Percentiles rank a stretch among this genome's conserved stretches.
phyloP scores from a whole-genome alignment of 2,797 vertebrate species.

The Lepus oiostolus region DNA sequence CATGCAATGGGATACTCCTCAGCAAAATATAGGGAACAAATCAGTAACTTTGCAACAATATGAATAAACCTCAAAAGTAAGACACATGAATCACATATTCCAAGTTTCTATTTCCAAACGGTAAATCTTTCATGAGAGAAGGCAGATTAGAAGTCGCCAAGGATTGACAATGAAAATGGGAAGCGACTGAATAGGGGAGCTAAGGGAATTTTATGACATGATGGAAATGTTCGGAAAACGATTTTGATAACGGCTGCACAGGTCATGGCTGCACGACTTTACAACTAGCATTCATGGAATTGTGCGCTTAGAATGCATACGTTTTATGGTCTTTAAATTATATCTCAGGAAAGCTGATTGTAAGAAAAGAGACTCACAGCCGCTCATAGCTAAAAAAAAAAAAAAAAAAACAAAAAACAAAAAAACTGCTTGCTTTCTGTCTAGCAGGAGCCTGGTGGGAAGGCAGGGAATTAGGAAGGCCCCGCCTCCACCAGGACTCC shows the following conservation, averaged over 20 bases:
- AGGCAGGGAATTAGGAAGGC: too few relatives aligned
- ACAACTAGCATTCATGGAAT: not conserved
- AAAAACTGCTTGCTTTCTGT: rapidly evolving
- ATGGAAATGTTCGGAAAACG: not conserved
- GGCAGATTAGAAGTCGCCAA: not conserved
- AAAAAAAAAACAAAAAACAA: not conserved
- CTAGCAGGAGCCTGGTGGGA: rapidly evolving
- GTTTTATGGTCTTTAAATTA: not conserved
- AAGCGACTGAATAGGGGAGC: not conserved
- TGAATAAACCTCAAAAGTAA: not conserved
- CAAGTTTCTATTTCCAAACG: not conserved
- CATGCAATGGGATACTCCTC: not conserved
- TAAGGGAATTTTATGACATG: not conserved
- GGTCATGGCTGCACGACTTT: not conserved
- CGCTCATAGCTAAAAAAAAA: not conserved
- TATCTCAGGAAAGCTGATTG: not conserved
- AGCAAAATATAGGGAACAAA: not conserved
- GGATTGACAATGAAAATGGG: not conserved
- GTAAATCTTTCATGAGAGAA: not conserved
- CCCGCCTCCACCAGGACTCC: too few relatives aligned
- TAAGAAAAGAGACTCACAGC: not conserved
- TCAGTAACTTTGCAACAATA: not conserved
- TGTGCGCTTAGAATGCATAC: not conserved
- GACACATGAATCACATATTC: not conserved
- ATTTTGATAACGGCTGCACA: too few relatives aligned